Conservation (phyloP, 2,113 vertebrate species). For the Nyctereutes procyonoides region DNA sequence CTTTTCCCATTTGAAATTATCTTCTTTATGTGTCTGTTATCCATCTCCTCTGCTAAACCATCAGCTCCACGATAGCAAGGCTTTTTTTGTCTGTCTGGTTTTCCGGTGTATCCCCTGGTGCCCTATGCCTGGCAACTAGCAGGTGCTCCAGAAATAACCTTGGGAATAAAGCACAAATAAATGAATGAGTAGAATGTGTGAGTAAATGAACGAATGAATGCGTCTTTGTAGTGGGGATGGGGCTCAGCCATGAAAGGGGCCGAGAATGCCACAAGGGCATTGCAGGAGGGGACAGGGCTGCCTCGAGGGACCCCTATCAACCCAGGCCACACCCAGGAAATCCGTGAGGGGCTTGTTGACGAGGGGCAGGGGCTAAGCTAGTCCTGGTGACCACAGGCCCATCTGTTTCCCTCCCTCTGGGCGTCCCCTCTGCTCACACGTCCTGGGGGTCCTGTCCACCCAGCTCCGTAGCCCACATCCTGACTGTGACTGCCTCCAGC, state of each 20-base stretch:
- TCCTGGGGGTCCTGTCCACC: not conserved
- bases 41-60: not conserved
- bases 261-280: not conserved
- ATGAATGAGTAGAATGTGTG: not conserved
- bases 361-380: not conserved
- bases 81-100: not conserved
- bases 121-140: not conserved
- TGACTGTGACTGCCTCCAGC: not conserved
- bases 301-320: not conserved
- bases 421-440: not conserved
- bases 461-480: not conserved
- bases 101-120: fast-evolving
- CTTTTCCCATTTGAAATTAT: not conserved
- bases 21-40: not conserved
- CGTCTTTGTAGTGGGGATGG: not conserved
- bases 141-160: not conserved
- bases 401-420: not conserved
- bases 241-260: not conserved
- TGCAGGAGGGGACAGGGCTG: not conserved
- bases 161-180: not conserved
- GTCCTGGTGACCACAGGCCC: not conserved
- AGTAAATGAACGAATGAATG: not conserved
- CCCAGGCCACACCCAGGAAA: not conserved
- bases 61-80: not conserved
- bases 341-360: not conserved